Base-by-base conservation (phyloP, 2,888 invertebrate genomes). In the Anoplius nigerrimus region DNA sequence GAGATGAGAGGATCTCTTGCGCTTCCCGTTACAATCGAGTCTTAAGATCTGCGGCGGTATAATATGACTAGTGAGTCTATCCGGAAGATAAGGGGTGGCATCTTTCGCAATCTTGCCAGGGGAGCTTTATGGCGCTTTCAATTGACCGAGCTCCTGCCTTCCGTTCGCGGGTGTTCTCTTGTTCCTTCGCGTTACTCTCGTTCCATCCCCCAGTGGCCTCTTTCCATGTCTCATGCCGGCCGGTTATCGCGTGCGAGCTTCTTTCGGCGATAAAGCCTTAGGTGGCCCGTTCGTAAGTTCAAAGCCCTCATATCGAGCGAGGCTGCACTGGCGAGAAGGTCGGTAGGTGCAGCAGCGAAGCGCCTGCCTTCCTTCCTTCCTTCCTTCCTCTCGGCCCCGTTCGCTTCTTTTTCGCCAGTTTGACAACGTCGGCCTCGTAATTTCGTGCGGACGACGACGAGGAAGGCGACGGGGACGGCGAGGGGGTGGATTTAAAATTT, bases 261-360 rank as follows among this genome's bases (percentile, higher is more conserved):
- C 54, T 58, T 71, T 55, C 68, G 48, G 46, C 62, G 61, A 71
- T 71, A 71, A 75, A 59, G 55, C 66, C 66, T 63, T 61, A 46
- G 45, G 43, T 53, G 46, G 62, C 65, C 45, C 24, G 64, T 58
- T 68, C 51, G 62, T 45, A 61, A 62, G 75, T 72, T 75, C 75
- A 75, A 75, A 75, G 75, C 68, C 62, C 66, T 52, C 71, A 61
- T 63, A 71, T 75, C 68, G 74, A 75, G 51, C 75, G 71, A 60
- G 58, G 48, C 55, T 66, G 34, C 42, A 57, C 52, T 46, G 11
- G 11, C 11, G 11, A 13, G 34, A 34, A 6, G 4, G 6, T 2
- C 27, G 27, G 6, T 27, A 27, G 27, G 27, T 5, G 34, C 34
- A 34, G 34, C 34, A 11, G 34, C 34, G 11, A 34, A 34, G 34